Base-by-base conservation (phyloP, 2,113 vertebrate species). In the Anas platyrhynchos region DNA sequence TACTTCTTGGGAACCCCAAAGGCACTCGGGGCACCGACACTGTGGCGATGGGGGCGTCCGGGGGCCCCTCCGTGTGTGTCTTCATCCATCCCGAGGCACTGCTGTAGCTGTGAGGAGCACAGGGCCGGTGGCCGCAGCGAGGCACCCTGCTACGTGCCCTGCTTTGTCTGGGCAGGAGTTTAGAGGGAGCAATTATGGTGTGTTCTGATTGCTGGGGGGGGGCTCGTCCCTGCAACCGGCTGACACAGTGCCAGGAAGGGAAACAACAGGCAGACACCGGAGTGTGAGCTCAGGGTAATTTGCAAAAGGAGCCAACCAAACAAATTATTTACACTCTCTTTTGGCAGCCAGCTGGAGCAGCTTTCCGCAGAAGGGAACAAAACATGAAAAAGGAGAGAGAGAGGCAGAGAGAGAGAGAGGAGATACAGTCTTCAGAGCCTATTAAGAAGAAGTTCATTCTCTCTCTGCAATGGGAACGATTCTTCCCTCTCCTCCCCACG, bases 271-370 rank as follows among this genome's bases (percentile, higher is more conserved):
- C 83, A 12, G 86, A 68, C 59, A 6, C 78, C 44, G 91, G 89
- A 66, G 72, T 52, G 96, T 46, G 93, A 76, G 83, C 91, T 25
- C 80, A 4, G 91, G 88, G 83, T 80, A 83, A 89, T 96, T 88
- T 85, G 89, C 85, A 84, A 76, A 90, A 88, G 91, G 94, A 94
- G 86, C 94, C 93, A 86, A 94, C 68, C 89, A 84, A 91, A 93
- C 93, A 87, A 92, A 94, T 95, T 85, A 96, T 96, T 94, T 92
- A 93, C 95, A 85, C 88, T 88, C 48, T 75, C 54, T 76, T 91
- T 67, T 93, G 92, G 94, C 95, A 94, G 79, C 54, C 87, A 67
- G 84, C 84, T 92, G 94, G 92, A 86, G 86, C 11, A 0, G 80
- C 46, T 91, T 63, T 76, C 80, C 58, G 68, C 65, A 41, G 72